Evolutionary conservation across 2,797 vertebrate genomes (phyloP).

Genomic region (Epinephelus awoara): DNA sequence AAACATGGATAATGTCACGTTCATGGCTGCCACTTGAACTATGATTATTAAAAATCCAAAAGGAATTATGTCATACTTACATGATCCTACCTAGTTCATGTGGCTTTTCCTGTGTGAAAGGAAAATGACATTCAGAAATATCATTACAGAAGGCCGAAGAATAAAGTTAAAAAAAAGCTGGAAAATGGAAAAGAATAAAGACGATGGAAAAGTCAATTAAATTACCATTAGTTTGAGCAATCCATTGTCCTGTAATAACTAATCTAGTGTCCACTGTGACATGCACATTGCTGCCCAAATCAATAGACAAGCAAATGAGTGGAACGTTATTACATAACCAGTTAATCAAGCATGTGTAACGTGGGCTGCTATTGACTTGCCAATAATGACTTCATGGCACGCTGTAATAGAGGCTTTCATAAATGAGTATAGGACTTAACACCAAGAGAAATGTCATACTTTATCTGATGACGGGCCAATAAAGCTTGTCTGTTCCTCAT

Average conservation of each 20-base stretch:
- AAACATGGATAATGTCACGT: background rate
- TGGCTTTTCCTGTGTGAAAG: constrained; percentile 72
- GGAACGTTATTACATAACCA: constrained; percentile 66
- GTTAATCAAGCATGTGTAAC: constrained; percentile 46
- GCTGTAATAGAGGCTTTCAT: constrained; percentile 4
- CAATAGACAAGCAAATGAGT: constrained; percentile 66
- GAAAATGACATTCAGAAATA: constrained; percentile 33
- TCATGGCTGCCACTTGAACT: background rate
- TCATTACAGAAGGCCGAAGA: constrained; percentile 9
- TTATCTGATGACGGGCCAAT: constrained; percentile 59
- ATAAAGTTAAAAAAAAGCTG: background rate
- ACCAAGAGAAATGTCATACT: constrained; percentile 55
- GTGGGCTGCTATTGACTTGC: constrained; percentile 21
- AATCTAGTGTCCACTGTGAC: constrained; percentile 29
- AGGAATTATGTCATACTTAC: constrained; percentile 72
- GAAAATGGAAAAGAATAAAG: background rate
- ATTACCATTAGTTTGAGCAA: constrained; percentile 32
- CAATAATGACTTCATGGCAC: constrained; percentile 18
- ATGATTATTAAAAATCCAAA: background rate
- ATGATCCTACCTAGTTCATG: constrained; percentile 76
- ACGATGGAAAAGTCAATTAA: no score
- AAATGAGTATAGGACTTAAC: background rate
- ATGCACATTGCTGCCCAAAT: constrained; percentile 49
- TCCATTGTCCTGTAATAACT: constrained; percentile 51
- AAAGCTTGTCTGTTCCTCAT: constrained; percentile 73